Conservation (phyloP, 2,888 invertebrate genomes). For the Acanthosepion lycidas region DNA sequence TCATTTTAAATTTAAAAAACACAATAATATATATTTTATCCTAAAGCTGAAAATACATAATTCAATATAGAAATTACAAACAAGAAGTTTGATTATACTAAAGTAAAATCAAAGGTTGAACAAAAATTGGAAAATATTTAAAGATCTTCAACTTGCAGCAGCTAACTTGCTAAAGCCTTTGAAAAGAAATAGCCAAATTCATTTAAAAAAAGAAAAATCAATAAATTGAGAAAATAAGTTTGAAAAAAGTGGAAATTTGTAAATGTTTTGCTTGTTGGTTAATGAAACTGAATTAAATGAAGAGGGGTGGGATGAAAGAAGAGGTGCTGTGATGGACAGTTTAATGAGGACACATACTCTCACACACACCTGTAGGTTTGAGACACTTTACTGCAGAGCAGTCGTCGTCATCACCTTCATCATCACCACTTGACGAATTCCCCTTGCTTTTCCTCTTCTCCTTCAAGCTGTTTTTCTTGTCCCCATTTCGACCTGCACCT, state of each 20-base stretch:
- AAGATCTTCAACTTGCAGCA: no score
- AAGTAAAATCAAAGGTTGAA: no score
- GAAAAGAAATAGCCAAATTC: background rate
- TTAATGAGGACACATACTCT: background rate
- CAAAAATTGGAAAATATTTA: no score
- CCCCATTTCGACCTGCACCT: slow-evolving; percentile 43
- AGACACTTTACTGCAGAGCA: slow-evolving; percentile 73
- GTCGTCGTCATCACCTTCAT: slow-evolving; percentile 67
- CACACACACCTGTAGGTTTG: slow-evolving; percentile 67
- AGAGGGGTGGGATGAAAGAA: background rate
- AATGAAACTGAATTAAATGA: background rate
- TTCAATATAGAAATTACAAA: no score
- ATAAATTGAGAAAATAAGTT: background rate
- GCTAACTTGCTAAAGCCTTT: background rate
- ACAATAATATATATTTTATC: no score
- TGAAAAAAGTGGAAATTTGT: background rate
- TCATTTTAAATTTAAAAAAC: no score
- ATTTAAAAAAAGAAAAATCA: no score
- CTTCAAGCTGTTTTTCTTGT: slow-evolving; percentile 56
- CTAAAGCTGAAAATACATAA: no score
- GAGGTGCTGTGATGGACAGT: background rate
- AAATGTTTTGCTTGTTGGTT: background rate
- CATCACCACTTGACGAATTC: slow-evolving; percentile 51
- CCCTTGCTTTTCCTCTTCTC: slow-evolving; percentile 63
- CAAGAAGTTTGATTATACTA: no score